Base-by-base conservation (phyloP, 2,113 vertebrate species). In the Scytalopus superciliaris region DNA sequence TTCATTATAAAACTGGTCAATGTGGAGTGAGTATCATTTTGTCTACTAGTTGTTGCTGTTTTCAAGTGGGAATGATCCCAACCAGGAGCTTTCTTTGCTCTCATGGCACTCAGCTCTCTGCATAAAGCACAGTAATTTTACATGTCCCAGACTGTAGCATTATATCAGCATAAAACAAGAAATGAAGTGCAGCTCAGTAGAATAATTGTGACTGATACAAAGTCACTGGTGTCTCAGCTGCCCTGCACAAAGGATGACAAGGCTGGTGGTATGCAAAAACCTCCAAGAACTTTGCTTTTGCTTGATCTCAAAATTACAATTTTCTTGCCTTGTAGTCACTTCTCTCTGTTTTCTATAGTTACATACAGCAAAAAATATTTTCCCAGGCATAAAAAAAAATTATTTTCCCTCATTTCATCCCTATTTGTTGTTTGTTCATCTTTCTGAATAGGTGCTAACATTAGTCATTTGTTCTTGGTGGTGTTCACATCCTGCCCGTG, bases 401-500 rank as follows among this genome's bases (percentile, higher is more conserved):
- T 47, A 22, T 67, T 96, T 95, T 70, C 30, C 72, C 24, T 35
- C 74, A 30, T 76, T 91, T 85, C 56, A 45, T 18, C 57, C 52
- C 39, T 17, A 10, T 63, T 85, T 73, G 55, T 66, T 88, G 44
- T 66, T 90, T 23, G 40, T 74, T 91, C 83, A 37, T 57, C 76
- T 92, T 90, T 94, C 69, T 85, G 69, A 85, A 50, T 59, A 72
- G 37, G 44, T 86, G 50, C 64, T 83, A 77, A n/a, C 40, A 64
- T 94, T 90, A 91, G 70, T 93, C 49, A 80, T 92, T 88, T 90
- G 50, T 76, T 90, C 81, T 75, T 35, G 42, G 44, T 17, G 14
- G 39, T 92, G 70, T 55, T 95, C 60, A 35, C 2, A 11, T 72
- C 56, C 82, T 77, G 92, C 74, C 55, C 33, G 37, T 87, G 57